Base-by-base conservation (phyloP, 2,888 invertebrate species). In the Coenonympha glycerion region DNA sequence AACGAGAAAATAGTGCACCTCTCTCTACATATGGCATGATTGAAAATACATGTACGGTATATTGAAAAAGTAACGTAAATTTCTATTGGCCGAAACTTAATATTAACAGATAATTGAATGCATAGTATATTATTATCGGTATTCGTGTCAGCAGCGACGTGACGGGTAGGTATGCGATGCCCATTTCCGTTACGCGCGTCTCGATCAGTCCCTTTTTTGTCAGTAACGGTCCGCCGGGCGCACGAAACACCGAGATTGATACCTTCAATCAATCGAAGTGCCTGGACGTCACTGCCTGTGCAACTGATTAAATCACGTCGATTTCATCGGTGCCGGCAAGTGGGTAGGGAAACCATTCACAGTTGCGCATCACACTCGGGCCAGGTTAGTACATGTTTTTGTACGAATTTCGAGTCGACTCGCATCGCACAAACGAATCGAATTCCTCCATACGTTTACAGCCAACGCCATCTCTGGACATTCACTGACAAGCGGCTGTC, bases 251-350 rank as follows among this genome's bases (percentile, higher is more conserved):
- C 65, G 69, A 83, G 82, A 84, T 83, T 80, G 84, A 85, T 85
- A 82, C 84, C 78, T 83, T 78, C 81, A 75, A 82, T 84, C 82
- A 78, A 73, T 74, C 66, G 65, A 68, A 71, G 74, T 75, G 76
- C 78, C 79, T 72, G 79, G 76, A 78, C 77, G 70, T 74, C 79
- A 67, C 69, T 72, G 74, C 68, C 62, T 74, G 66, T 69, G 68
- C 75, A 76, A 74, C 81, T 82, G 85, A 87, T 86, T 85, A 77
- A 80, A 85, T 86, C 83, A 83, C 81, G 80, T 84, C 78, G 79
- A 76, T 75, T 77, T 76, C 73, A 73, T 78, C 76, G 71, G 68
- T 54, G 58, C 57, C 64, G 66, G 63, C 63, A 64, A 76, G 75
- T 77, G 74, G 79, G 76, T 76, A 74, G 78, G 72, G 71, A 69